Conservation (phyloP, 2,888 invertebrate species). For the Zele albiditarsus region DNA sequence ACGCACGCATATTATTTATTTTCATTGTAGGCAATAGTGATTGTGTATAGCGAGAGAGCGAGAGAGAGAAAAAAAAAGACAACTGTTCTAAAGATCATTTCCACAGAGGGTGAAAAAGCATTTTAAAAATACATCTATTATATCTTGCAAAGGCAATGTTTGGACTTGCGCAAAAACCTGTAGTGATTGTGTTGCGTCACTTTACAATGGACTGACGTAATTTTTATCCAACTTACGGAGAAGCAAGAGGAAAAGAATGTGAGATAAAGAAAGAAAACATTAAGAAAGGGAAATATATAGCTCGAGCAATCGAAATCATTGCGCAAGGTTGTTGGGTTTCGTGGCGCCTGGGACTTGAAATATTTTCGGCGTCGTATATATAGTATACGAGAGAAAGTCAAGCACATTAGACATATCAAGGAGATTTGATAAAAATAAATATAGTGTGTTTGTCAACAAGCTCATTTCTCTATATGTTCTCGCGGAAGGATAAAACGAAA, state of each 20-base stretch:
- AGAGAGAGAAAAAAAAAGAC: neutral
- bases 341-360: slow-evolving; percentile 1
- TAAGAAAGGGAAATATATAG: slow-evolving; percentile 39
- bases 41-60: neutral
- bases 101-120: neutral
- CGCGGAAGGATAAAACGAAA: slow-evolving; percentile 21
- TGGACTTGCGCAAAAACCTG: neutral
- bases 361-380: neutral
- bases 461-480: slow-evolving; percentile 29
- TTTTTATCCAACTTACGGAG: slow-evolving; percentile 44
- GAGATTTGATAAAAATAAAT: neutral
- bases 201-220: slow-evolving; percentile 52
- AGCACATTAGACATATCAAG: neutral
- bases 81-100: slow-evolving; percentile 19
- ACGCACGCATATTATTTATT: neutral
- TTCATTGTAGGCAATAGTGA: neutral
- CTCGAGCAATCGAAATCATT: slow-evolving; percentile 43
- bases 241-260: slow-evolving; percentile 11
- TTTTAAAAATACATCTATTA: neutral
- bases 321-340: slow-evolving; percentile 25
- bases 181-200: slow-evolving; percentile 46
- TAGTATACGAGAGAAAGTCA: slow-evolving; percentile 7
- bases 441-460: neutral
- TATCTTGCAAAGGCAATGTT: neutral
- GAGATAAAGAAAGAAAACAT: slow-evolving; percentile 6